Conservation (phyloP, 2,113 vertebrate species). For the Loxodonta africana region DNA sequence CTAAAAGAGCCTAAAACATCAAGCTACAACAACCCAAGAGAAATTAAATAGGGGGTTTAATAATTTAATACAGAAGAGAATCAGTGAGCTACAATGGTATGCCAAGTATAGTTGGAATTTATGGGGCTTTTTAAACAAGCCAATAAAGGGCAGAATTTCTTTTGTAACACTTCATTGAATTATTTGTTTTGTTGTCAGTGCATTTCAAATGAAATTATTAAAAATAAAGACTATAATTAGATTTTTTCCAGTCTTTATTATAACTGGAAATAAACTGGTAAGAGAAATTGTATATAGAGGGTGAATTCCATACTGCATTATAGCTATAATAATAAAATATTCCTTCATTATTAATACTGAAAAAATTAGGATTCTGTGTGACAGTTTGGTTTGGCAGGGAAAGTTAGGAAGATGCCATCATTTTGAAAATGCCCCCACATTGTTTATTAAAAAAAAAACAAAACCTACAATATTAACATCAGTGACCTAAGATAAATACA, state of each 20-base stretch:
- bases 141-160: not conserved
- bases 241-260: not conserved
- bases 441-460: not conserved
- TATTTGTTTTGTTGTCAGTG: not conserved
- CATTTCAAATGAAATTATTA: slow-evolving; percentile 16
- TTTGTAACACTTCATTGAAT: not conserved
- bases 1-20: not conserved
- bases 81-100: not conserved
- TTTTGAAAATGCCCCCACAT: not conserved
- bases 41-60: not conserved
- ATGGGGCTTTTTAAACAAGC: not conserved
- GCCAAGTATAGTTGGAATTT: not conserved
- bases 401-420: not conserved
- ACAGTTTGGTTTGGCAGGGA: not conserved
- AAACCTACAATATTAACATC: not conserved
- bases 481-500: not conserved
- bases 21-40: not conserved
- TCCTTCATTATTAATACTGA: not conserved
- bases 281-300: not conserved
- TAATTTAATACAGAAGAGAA: not conserved
- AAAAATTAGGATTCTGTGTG: not conserved
- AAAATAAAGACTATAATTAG: not conserved
- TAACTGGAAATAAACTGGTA: not conserved
- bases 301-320: not conserved
- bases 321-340: not conserved